phyloP scores from a whole-genome alignment of 2,113 vertebrate genomes.

The Todiramphus saurophagus region DNA sequence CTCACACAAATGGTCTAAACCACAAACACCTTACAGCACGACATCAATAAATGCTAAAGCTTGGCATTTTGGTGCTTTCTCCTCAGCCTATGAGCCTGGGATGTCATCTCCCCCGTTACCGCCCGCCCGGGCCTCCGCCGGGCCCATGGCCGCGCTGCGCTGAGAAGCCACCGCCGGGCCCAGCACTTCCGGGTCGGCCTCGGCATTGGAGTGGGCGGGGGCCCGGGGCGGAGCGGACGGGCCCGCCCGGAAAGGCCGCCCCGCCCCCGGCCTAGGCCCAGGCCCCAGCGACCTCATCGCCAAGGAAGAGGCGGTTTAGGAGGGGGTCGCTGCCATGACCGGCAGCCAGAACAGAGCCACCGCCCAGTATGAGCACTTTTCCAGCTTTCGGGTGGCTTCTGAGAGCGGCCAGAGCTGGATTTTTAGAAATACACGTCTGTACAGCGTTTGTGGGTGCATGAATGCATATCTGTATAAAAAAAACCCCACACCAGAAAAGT shows the following conservation, averaged over 20 bases:
- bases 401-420: fast-evolving
- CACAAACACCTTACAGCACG: too few species aligned
- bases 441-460: fast-evolving
- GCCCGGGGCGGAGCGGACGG: not conserved
- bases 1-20: too few species aligned
- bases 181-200: not conserved
- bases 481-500: fast-evolving
- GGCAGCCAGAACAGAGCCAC: too few species aligned
- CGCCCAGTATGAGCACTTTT: too few species aligned
- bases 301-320: not conserved
- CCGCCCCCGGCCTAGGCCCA: not conserved
- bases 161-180: not conserved
- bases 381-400: not conserved
- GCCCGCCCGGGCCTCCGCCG: not conserved
- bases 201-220: not conserved
- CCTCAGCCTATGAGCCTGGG: too few species aligned
- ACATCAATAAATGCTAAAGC: too few species aligned
- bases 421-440: not conserved
- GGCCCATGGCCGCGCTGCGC: not conserved
- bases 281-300: fast-evolving
- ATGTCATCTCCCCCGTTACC: too few species aligned
- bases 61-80: too few species aligned
- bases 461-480: fast-evolving
- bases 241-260: not conserved
- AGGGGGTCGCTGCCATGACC: fast-evolving